Conservation (phyloP, 2,113 vertebrate genomes). For the Lipophrys pholis region DNA sequence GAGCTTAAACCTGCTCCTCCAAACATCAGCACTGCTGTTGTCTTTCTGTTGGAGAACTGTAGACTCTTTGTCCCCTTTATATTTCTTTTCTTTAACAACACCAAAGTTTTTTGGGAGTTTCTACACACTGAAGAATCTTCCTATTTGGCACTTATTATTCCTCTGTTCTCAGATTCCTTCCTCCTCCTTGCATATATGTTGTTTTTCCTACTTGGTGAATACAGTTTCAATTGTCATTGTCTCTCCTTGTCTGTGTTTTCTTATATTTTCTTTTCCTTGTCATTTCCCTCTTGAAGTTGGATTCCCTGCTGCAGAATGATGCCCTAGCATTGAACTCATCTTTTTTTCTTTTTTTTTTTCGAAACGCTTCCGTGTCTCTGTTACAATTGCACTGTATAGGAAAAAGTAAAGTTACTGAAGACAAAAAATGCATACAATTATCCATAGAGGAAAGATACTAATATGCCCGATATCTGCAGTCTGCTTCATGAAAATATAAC, state of each 20-base stretch:
- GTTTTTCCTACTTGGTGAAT: constrained; percentile 15
- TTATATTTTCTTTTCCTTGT: constrained; percentile 2
- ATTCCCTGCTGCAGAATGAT: constrained; percentile 12
- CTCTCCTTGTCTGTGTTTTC: neutral
- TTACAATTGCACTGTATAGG: neutral
- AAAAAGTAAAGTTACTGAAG: neutral
- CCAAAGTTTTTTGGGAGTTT: neutral
- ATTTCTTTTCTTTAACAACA: neutral
- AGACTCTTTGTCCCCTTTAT: neutral
- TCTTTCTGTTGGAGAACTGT: neutral
- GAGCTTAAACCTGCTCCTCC: constrained; percentile 23
- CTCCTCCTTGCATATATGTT: neutral
- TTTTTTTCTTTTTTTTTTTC: constrained; percentile 10
- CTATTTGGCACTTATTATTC: constrained; percentile 8
- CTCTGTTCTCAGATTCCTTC: neutral
- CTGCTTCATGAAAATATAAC: neutral
- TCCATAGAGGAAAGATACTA: neutral
- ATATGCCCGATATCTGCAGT: neutral
- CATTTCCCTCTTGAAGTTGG: neutral
- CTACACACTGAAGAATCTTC: neutral
- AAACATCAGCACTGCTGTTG: constrained; percentile 4
- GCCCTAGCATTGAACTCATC: constrained; percentile 12
- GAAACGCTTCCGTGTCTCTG: neutral
- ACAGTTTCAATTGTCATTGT: constrained; percentile 5
- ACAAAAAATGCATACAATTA: neutral